Base-by-base conservation (phyloP, 2,113 vertebrate species). In the Chionomys nivalis region DNA sequence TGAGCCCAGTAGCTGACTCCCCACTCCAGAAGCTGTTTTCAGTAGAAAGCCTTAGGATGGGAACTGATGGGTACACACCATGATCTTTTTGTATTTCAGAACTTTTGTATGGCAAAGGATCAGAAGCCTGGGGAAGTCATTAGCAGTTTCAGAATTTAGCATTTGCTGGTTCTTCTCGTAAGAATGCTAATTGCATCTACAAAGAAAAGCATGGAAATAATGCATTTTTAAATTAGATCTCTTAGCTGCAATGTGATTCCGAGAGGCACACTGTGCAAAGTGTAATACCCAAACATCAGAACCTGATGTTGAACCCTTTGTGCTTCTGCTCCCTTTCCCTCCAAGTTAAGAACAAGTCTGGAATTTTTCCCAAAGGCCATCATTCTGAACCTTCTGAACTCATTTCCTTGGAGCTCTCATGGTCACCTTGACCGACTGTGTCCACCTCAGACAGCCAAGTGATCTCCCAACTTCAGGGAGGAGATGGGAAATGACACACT, bases 121-220 rank as follows among this genome's bases (percentile, higher is more conserved):
- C 52, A 89, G 93, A 97, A 88, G 61, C 91, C 66, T 73, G 21
- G 79, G 85, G 86, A 91, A 81, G 79, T 75, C 88, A 95, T 89
- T 96, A 95, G 95, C 66, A 77, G 76, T 88, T 95, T 93, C 92
- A 97, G 85, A 96, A 92, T 77, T 93, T 93, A 47, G 52, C 26
- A 85, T 95, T 93, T 87, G 89, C 78, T 11, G 75, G 78, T 94
- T 96, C 65, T 76, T 81, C 89, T 92, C 92, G 2, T 58, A 93
- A 89, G 65, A 97, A 87, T 92, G 70, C 91, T 90, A 94, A 95
- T 96, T 96, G 39, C 39, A 82, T 78, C 87, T 92, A 78, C 52
- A 97, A 94, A 94, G 63, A 87, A 81, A 96, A 96, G 21, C 68
- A 77, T 78, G 93, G 73, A 92, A 92, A 95, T 52, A 21, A 33